Percentiles rank a stretch among this genome's conserved stretches.
Conservation (phyloP, 1,140 invertebrate genomes). For the Pollicipes pollicipes region DNA sequence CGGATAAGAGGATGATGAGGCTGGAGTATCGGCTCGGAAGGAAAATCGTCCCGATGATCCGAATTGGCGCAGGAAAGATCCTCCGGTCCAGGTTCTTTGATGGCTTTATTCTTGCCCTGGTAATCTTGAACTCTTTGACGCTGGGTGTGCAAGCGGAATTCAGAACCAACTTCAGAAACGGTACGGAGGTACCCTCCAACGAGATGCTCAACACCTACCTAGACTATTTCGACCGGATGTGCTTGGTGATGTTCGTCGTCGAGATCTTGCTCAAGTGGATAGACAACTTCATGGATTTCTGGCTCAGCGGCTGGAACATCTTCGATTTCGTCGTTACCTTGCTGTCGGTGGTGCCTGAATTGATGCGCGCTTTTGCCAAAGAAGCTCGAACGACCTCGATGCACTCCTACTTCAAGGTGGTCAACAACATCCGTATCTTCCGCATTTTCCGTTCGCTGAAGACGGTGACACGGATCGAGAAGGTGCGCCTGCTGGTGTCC, state of each 20-base stretch:
- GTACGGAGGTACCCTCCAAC: not conserved
- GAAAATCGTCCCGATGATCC: not conserved
- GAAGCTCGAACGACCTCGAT: not conserved
- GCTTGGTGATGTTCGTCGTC: constrained; percentile 20
- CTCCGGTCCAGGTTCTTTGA: not conserved
- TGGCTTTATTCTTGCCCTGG: not conserved
- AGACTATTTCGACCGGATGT: constrained; percentile 19
- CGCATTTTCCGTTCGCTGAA: constrained; percentile 21
- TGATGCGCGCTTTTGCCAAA: not conserved
- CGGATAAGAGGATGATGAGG: not conserved
- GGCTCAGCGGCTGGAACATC: constrained; percentile 22
- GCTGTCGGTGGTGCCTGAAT: constrained; percentile 16
- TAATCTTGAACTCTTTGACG: not conserved
- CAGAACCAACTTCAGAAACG: not conserved
- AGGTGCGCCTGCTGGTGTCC: constrained; percentile 19
- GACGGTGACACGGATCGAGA: constrained; percentile 21
- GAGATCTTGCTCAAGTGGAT: constrained; percentile 23
- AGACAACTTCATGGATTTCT: constrained; percentile 21
- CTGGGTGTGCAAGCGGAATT: not conserved
- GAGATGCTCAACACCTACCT: constrained; percentile 4
- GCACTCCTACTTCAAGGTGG: constrained; percentile 2
- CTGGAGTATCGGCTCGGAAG: not conserved
- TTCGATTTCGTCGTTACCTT: constrained; percentile 20
- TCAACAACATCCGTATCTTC: constrained; percentile 20
- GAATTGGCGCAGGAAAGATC: not conserved